A percentile compares a stretch with the other conserved stretches of the same genome.
Conservation (phyloP, 2,888 invertebrate species). For the Oligia strigilis region DNA sequence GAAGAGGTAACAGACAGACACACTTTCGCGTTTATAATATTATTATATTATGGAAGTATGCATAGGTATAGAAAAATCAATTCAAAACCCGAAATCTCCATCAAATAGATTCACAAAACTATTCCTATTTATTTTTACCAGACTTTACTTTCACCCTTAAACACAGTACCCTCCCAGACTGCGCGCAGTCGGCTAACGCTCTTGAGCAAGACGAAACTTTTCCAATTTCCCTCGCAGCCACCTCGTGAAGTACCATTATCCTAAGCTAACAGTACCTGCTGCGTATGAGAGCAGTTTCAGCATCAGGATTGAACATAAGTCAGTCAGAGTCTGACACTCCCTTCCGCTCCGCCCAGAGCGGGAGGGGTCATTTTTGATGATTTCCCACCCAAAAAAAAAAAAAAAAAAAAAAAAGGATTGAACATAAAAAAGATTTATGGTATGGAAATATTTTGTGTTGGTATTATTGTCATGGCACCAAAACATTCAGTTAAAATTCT, state of each 20-base stretch:
- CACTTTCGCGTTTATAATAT: too few relatives aligned
- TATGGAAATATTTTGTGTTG: background rate
- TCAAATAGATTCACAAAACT: background rate
- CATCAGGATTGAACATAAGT: constrained; percentile 5
- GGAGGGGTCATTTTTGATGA: too few relatives aligned
- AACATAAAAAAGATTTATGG: constrained; percentile 20
- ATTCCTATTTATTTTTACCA: background rate
- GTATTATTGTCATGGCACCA: background rate
- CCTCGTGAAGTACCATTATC: constrained; percentile 57
- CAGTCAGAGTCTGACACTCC: too few relatives aligned
- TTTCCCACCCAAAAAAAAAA: too few relatives aligned
- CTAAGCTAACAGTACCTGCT: constrained; percentile 49
- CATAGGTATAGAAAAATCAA: too few relatives aligned
- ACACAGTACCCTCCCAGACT: constrained; percentile 43
- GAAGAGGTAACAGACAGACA: too few relatives aligned
- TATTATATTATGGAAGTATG: too few relatives aligned
- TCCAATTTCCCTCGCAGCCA: constrained; percentile 56
- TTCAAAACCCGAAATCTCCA: background rate
- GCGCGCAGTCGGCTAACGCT: constrained; percentile 33
- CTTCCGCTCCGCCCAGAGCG: too few relatives aligned
- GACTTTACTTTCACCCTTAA: constrained; percentile 16
- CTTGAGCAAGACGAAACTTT: constrained; percentile 58
- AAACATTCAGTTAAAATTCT: background rate
- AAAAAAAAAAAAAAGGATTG: too few relatives aligned
- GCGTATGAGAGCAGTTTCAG: constrained; percentile 13